Conservation (phyloP, 2,888 invertebrate species). For the Acheta domesticus region DNA sequence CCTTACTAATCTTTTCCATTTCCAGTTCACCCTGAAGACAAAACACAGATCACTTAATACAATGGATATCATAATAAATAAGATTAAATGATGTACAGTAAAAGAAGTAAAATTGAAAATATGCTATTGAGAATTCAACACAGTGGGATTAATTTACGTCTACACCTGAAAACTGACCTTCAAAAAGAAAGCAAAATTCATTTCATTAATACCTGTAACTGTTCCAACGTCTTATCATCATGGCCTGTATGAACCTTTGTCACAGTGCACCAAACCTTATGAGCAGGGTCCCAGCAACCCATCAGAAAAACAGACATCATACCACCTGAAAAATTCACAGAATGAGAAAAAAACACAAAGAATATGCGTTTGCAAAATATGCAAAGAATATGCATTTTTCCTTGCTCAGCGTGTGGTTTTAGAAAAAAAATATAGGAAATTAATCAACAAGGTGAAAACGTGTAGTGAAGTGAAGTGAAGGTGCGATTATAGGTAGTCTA, state of each 20-base stretch:
- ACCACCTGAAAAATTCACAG: conserved; percentile 55
- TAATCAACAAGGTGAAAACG: too few species aligned
- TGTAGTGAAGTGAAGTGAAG: too few species aligned
- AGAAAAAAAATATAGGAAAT: too few species aligned
- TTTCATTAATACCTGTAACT: conserved; percentile 58
- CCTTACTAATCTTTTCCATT: conserved; percentile 79
- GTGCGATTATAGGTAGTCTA: too few species aligned
- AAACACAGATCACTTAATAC: background rate
- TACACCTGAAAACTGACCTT: background rate
- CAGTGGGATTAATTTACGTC: background rate
- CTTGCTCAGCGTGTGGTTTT: too few species aligned
- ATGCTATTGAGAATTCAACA: background rate
- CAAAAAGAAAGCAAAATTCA: too few species aligned
- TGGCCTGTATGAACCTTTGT: conserved; percentile 70
- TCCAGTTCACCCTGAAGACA: conserved; percentile 53
- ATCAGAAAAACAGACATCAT: conserved; percentile 91
- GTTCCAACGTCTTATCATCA: conserved; percentile 79
- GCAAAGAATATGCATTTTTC: too few species aligned
- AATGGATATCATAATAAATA: background rate
- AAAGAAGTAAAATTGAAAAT: background rate
- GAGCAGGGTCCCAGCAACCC: conserved; percentile 75
- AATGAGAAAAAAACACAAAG: background rate
- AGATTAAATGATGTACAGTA: background rate
- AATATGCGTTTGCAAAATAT: too few species aligned
- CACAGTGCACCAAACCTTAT: conserved; percentile 77